A percentile compares a stretch with the other conserved stretches of the same genome.
These are phyloP conservation scores for Latheticus oryzae DNA, from an alignment of 2,888 invertebrate species.

Conservation along the genomic window DNA sequence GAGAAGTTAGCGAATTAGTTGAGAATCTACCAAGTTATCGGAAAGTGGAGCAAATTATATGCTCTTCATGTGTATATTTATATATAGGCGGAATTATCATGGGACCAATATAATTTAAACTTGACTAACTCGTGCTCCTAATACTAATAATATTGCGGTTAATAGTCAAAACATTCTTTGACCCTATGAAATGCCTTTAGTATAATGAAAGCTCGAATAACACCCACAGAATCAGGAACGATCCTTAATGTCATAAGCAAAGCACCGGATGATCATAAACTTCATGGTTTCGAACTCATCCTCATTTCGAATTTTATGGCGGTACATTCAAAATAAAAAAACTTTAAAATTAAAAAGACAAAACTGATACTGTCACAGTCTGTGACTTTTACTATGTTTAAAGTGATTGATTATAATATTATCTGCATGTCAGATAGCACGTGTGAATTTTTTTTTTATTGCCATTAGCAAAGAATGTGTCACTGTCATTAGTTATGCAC, in stretches of 20 bases:
- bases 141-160: constrained; percentile 16
- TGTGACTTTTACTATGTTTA: too few relatives aligned
- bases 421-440: not conserved
- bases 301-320: too few relatives aligned
- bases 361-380: too few relatives aligned
- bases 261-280: too few relatives aligned
- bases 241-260: too few relatives aligned
- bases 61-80: constrained; percentile 14
- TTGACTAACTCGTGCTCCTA: constrained; percentile 25
- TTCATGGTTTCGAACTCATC: too few relatives aligned
- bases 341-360: too few relatives aligned
- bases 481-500: constrained; percentile 3
- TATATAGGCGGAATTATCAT: constrained; percentile 20
- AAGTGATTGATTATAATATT: not conserved
- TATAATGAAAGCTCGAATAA: too few relatives aligned
- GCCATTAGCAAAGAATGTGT: constrained; percentile 13
- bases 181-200: too few relatives aligned
- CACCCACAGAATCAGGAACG: too few relatives aligned
- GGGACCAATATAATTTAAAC: constrained; percentile 30
- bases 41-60: constrained; percentile 38
- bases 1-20: constrained; percentile 33
- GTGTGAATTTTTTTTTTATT: constrained; percentile 8
- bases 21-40: constrained; percentile 33
- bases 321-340: too few relatives aligned
- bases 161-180: constrained; percentile 4